These are phyloP conservation scores for Danio aesculapii DNA, from an alignment of 2,797 vertebrate species.

Conservation along the genomic window DNA sequence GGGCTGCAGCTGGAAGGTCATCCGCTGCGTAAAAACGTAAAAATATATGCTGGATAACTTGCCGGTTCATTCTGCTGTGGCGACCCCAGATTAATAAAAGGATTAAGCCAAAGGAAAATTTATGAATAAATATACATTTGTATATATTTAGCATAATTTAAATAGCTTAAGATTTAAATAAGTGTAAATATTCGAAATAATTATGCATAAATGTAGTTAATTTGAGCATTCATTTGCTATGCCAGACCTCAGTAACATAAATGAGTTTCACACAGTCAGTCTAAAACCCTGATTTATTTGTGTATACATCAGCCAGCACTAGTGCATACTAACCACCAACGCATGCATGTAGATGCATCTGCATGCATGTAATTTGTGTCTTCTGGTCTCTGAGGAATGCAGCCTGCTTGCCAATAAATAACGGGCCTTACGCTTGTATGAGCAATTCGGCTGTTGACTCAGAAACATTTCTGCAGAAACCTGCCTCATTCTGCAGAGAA, in stretches of 20 bases:
- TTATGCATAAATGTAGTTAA: too few relatives aligned
- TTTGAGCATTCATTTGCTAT: neutral
- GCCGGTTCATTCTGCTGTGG: too few relatives aligned
- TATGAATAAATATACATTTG: too few relatives aligned
- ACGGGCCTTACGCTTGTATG: conserved; percentile 23
- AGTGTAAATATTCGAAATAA: too few relatives aligned
- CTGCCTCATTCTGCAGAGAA: conserved; percentile 3
- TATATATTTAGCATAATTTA: too few relatives aligned
- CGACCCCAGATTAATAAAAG: too few relatives aligned
- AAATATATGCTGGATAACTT: too few relatives aligned
- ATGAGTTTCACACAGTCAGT: neutral
- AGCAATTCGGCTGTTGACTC: conserved; percentile 22
- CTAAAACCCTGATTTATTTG: conserved; percentile 1
- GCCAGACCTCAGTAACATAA: conserved; percentile 8
- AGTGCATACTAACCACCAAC: conserved; percentile 16
- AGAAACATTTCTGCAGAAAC: conserved; percentile 3
- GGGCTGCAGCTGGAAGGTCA: too few relatives aligned
- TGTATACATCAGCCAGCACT: neutral
- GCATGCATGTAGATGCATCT: conserved; percentile 24
- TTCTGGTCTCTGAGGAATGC: conserved; percentile 42
- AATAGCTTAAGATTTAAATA: too few relatives aligned
- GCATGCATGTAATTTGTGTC: conserved; percentile 43
- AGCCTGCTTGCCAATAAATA: conserved; percentile 47
- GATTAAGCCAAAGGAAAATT: too few relatives aligned
- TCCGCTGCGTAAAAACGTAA: too few relatives aligned